Base-by-base conservation (phyloP, 1,140 invertebrate species). In the Bombyx mori region DNA sequence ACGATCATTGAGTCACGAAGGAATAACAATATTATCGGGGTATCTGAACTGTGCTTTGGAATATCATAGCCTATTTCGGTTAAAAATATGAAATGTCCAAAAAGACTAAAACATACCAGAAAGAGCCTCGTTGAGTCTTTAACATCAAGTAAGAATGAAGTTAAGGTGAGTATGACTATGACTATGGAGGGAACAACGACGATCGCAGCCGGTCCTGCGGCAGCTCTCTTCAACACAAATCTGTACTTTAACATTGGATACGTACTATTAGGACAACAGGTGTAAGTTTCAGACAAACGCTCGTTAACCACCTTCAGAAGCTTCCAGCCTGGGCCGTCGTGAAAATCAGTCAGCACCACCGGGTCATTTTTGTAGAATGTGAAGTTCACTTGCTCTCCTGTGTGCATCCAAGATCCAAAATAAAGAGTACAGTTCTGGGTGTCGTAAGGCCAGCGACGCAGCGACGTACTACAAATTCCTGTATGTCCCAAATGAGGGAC, bases 371-470 rank as follows among this genome's bases (percentile, higher is more conserved):
- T 60, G 54, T 80, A 84, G 61, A 85, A 84, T 3, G 81, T 79
- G 44, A 90, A 88, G 62, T 90, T 86, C 2, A 92, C 75, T 69
- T 92, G 90, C 73, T 91, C 90, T 0, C 89, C 89, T 1, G 82
- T 88, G 55, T 92, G 88, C 57, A 89, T 86, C 91, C 91, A 92
- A 1, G 90, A 89, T 3, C 89, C 89, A 57, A 90, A 84, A 42
- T 75, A 76, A 8, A 90, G 49, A 1, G 78, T 77, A 60, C 90
- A 91, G 43, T 85, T 89, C 71, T 90, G 89, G 10, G 60, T 61
- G 62, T 91, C 90, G 60, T 89, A 91, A 0, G 90, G 90, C 82
- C 88, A 91, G 44, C 73, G 79, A 10, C 68, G 72, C 5, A 90
- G 58, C 26, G 86, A 66, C 4, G 89, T 81, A 47, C 82, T 69